Conservation (phyloP, 37 sponge, comb jelly and placozoan species). For the Petrosia ficiformis region DNA sequence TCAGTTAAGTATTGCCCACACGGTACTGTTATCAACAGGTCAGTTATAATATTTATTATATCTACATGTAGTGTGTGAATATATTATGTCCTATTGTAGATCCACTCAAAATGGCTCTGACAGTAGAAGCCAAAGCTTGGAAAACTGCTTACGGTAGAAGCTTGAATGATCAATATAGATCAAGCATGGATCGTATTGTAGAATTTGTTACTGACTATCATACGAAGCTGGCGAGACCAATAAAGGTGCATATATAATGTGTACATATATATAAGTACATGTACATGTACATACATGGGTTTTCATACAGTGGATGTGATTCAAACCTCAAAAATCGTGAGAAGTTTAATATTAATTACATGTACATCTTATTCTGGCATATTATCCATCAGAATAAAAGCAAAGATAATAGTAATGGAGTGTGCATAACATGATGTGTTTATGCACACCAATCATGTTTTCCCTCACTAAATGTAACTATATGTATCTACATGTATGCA, state of each 20-base stretch:
- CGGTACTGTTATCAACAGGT: constrained; percentile 50
- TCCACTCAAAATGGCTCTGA: constrained; percentile 85
- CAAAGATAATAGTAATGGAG: no score
- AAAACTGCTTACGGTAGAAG: constrained; percentile 78
- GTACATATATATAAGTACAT: background rate
- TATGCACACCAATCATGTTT: constrained; percentile 5
- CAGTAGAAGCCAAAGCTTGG: constrained; percentile 94
- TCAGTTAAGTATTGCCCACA: constrained; percentile 29
- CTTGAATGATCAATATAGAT: constrained; percentile 59
- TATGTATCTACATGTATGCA: constrained; percentile 1
- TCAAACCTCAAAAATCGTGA: no score
- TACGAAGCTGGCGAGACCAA: constrained; percentile 69
- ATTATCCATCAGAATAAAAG: no score
- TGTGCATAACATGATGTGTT: no score
- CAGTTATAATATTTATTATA: background rate
- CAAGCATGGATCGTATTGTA: constrained; percentile 77
- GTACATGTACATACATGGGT: constrained; percentile 2
- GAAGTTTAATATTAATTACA: no score
- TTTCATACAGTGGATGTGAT: constrained; percentile 4
- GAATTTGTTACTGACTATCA: constrained; percentile 57
- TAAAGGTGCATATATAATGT: constrained; percentile 43
- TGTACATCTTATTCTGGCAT: background rate
- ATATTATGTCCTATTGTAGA: constrained; percentile 22
- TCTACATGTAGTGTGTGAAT: background rate
- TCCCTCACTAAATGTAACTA: background rate